phyloP scores from a whole-genome alignment of 1,140 invertebrate genomes.

The Geopemphigus sp. region DNA sequence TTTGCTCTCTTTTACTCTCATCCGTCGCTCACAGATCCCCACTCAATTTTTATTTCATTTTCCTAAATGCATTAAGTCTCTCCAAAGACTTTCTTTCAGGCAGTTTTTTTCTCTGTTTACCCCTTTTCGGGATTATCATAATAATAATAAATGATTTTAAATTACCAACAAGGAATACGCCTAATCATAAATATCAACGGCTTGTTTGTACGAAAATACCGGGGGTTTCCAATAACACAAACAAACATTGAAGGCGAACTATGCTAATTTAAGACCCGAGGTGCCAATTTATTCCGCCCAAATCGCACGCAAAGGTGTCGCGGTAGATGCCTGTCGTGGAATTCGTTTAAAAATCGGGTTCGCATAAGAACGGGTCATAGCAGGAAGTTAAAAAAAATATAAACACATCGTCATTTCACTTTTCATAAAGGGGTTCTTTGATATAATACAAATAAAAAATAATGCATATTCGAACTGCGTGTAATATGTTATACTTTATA shows the following conservation, averaged over 20 bases:
- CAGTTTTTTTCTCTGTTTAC: slow-evolving; percentile 13
- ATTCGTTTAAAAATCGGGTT: slow-evolving; percentile 30
- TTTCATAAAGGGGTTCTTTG: not conserved
- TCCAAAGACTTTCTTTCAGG: not conserved
- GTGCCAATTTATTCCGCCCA: slow-evolving; percentile 48
- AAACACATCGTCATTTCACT: slow-evolving; percentile 27
- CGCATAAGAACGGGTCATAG: slow-evolving; percentile 17
- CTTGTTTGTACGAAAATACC: slow-evolving; percentile 24
- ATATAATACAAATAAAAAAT: not conserved
- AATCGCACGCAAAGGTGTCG: slow-evolving; percentile 45
- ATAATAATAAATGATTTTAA: slow-evolving; percentile 48
- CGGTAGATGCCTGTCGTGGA: slow-evolving; percentile 20
- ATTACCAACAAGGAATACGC: slow-evolving; percentile 39
- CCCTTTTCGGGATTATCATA: slow-evolving; percentile 18
- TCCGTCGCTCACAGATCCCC: slow-evolving; percentile 24
- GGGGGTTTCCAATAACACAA: slow-evolving; percentile 46
- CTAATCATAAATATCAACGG: slow-evolving; percentile 50
- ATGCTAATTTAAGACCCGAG: slow-evolving; percentile 19
- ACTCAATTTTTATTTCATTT: slow-evolving; percentile 47
- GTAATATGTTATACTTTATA: too few relatives aligned
- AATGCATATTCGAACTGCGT: not conserved
- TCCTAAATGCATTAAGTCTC: slow-evolving; percentile 45
- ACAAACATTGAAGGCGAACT: slow-evolving; percentile 28
- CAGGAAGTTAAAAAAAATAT: slow-evolving; percentile 41
- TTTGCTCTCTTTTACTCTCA: too few relatives aligned